A percentile compares a stretch with the other conserved stretches of the same genome.
These are phyloP conservation scores for Limnodromus scolopaceus DNA, from an alignment of 2,797 vertebrate species.

Conservation along the genomic window DNA sequence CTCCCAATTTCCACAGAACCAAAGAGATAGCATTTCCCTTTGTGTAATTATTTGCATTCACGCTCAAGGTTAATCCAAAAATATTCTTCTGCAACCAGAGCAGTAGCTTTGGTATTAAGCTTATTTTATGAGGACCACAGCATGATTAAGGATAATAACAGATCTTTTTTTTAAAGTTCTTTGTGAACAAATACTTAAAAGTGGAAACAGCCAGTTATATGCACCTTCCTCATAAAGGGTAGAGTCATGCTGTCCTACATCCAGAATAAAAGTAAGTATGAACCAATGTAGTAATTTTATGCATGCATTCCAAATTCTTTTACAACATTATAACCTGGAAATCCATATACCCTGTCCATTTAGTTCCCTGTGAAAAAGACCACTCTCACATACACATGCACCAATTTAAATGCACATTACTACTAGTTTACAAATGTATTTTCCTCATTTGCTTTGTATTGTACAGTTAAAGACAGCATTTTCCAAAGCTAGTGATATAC, in stretches of 20 bases:
- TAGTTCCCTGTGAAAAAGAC: background rate
- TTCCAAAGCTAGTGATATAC: background rate
- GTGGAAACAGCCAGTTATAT: background rate
- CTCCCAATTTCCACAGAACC: background rate
- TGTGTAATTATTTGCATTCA: background rate
- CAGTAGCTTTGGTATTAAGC: background rate
- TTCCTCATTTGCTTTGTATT: background rate
- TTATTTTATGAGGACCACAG: background rate
- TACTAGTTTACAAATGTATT: background rate
- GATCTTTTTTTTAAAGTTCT: background rate
- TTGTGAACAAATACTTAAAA: background rate
- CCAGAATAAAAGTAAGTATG: background rate
- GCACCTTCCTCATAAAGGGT: background rate
- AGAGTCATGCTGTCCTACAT: background rate
- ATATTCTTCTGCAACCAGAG: background rate
- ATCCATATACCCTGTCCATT: background rate
- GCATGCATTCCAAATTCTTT: background rate
- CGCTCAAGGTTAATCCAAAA: background rate
- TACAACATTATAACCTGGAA: background rate
- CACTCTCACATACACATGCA: too few species aligned
- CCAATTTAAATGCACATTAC: background rate
- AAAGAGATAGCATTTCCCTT: background rate
- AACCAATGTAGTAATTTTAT: background rate
- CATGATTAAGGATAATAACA: background rate
- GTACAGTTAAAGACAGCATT: background rate